Percentiles rank a stretch among this genome's conserved stretches.
These are phyloP conservation scores for Holothuria scabra DNA, from an alignment of 53 echinoderm and acorn worm genomes.

Conservation along the genomic window DNA sequence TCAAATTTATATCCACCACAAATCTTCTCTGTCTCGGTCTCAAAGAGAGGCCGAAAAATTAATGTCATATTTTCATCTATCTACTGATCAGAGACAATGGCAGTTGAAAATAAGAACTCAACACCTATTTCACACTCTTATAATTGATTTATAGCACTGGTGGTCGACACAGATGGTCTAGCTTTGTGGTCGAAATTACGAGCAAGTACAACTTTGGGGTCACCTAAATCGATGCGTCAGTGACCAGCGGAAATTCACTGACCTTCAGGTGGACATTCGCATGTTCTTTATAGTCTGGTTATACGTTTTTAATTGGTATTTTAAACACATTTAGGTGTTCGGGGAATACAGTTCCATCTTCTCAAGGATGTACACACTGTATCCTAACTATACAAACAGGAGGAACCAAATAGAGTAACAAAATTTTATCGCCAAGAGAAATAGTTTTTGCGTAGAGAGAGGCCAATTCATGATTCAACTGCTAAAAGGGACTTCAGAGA, in stretches of 20 bases:
- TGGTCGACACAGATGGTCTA: conserved; percentile 33
- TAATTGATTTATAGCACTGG: conserved; percentile 41
- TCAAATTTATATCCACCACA: no score
- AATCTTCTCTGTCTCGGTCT: not conserved
- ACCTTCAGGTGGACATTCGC: conserved; percentile 14
- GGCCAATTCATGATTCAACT: no score
- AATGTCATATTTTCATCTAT: conserved; percentile 27
- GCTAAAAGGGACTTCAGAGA: no score
- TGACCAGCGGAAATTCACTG: conserved; percentile 40
- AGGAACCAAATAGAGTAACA: no score
- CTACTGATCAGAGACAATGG: conserved; percentile 15
- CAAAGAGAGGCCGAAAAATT: conserved; percentile 23
- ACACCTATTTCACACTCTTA: conserved; percentile 45
- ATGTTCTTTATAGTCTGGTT: conserved; percentile 32
- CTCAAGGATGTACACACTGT: not conserved
- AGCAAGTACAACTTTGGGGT: no score
- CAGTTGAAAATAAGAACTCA: conserved; percentile 21
- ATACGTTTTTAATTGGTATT: conserved; percentile 19
- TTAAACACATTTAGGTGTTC: conserved; percentile 17
- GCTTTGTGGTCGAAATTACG: no score
- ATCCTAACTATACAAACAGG: no score
- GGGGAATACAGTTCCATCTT: not conserved
- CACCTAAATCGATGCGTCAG: no score
- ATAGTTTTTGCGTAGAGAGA: no score
- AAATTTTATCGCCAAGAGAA: no score